These are phyloP conservation scores for Synergus itoensis DNA, from an alignment of 2,888 invertebrate species.

Conservation along the genomic window DNA sequence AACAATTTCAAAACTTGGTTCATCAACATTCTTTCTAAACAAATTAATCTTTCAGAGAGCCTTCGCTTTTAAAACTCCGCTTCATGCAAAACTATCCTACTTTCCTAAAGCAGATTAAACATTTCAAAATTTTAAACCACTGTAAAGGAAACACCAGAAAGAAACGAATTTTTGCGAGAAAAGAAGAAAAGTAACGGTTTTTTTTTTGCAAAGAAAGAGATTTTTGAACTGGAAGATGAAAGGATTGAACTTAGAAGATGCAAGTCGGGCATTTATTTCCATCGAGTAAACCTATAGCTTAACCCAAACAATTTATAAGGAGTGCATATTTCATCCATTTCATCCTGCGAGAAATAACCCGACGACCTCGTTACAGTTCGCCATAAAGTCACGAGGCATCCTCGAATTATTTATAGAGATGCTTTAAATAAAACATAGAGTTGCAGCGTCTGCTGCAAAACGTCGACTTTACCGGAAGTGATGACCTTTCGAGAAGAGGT, in stretches of 20 bases:
- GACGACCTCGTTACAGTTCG: not conserved
- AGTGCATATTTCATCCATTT: not conserved
- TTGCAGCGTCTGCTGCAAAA: slow-evolving; percentile 20
- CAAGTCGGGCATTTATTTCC: not conserved
- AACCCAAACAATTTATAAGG: not conserved
- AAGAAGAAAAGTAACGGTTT: not conserved
- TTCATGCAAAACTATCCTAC: not conserved
- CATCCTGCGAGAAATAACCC: slow-evolving; percentile 12
- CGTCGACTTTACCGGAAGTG: slow-evolving; percentile 30
- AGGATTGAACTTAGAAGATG: too few species aligned
- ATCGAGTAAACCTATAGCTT: not conserved
- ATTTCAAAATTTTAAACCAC: not conserved
- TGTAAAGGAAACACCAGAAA: not conserved
- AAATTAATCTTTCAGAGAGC: not conserved
- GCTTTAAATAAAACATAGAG: slow-evolving; percentile 34
- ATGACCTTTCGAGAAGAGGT: slow-evolving; percentile 34
- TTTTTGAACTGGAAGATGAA: too few species aligned
- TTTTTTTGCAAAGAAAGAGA: not conserved
- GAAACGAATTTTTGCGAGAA: not conserved
- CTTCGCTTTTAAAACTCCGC: not conserved
- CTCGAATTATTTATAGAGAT: slow-evolving; percentile 38
- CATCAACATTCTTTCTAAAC: not conserved
- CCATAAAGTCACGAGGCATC: slow-evolving; percentile 10
- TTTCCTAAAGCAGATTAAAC: not conserved
- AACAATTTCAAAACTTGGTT: not conserved